Percentiles rank a stretch among this genome's conserved stretches.
Conservation (phyloP, 2,888 invertebrate genomes). For the Drosophila setosimentum region DNA sequence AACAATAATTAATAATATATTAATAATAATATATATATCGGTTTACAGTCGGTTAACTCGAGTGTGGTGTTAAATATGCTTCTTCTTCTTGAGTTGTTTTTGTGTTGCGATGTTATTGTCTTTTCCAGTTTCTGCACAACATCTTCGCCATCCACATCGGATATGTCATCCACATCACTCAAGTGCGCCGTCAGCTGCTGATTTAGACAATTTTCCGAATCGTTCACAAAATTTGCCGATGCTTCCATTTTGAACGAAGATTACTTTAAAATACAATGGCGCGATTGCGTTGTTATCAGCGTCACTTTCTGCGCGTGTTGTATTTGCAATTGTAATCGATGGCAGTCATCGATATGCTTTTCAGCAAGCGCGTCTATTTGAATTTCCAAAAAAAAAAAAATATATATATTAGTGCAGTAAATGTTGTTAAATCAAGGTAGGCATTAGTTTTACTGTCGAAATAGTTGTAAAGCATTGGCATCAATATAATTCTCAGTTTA, state of each 20-base stretch:
- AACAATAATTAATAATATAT: not conserved
- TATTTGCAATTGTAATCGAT: not conserved
- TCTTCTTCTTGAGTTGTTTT: not conserved
- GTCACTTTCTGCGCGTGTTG: not conserved
- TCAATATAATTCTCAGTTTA: not conserved
- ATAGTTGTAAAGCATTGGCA: not conserved
- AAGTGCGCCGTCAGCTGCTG: constrained; percentile 4
- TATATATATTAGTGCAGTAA: not conserved
- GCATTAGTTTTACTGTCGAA: not conserved
- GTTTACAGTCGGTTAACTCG: constrained; percentile 12
- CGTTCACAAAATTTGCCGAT: not conserved
- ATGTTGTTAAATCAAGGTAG: not conserved
- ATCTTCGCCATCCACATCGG: constrained; percentile 41
- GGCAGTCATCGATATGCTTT: not conserved
- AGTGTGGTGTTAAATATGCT: constrained; percentile 37
- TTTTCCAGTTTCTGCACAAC: constrained; percentile 31
- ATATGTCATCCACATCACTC: constrained; percentile 48
- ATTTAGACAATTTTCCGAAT: not conserved
- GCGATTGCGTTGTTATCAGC: not conserved
- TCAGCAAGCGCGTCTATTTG: not conserved
- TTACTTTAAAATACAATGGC: not conserved
- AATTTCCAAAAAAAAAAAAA: not conserved
- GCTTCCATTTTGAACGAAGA: constrained; percentile 23
- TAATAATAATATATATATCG: not conserved
- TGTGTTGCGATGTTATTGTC: constrained; percentile 15